Conservation (phyloP, 1,140 invertebrate species). For the Aporrectodea caliginosa region DNA sequence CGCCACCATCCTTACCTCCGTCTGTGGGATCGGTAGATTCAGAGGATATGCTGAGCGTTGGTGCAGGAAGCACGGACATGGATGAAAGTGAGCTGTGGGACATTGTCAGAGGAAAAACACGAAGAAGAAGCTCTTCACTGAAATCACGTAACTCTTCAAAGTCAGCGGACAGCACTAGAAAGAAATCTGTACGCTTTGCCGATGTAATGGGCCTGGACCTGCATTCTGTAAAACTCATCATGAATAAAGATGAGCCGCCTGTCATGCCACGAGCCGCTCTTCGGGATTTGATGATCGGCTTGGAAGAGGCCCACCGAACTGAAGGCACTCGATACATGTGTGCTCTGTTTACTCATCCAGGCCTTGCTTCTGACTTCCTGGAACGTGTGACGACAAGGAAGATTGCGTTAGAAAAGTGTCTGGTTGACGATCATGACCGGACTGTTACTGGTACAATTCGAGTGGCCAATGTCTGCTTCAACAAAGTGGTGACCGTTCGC, state of each 20-base stretch:
- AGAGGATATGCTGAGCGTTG: not conserved
- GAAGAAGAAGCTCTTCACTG: slow-evolving; percentile 64
- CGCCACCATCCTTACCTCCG: not conserved
- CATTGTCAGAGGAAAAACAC: slow-evolving; percentile 38
- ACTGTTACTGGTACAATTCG: slow-evolving; percentile 80
- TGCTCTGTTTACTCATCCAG: slow-evolving; percentile 79
- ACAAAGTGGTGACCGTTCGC: slow-evolving; percentile 82
- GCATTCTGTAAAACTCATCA: slow-evolving; percentile 70
- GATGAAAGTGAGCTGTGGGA: slow-evolving; percentile 41
- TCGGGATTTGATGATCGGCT: slow-evolving; percentile 39
- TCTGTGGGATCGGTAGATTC: not conserved
- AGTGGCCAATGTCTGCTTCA: slow-evolving; percentile 83
- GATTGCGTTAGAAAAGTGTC: slow-evolving; percentile 80
- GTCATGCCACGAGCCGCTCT: slow-evolving; percentile 52
- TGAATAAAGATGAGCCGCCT: slow-evolving; percentile 50
- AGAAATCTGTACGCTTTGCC: slow-evolving; percentile 92
- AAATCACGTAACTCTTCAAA: slow-evolving; percentile 88
- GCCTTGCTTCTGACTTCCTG: slow-evolving; percentile 69
- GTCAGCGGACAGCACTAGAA: slow-evolving; percentile 62
- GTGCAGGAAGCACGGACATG: not conserved
- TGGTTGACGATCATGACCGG: slow-evolving; percentile 60
- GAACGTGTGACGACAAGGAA: slow-evolving; percentile 68
- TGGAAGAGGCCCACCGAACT: not conserved
- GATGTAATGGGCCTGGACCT: slow-evolving; percentile 89
- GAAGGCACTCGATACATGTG: slow-evolving; percentile 57